Base-by-base conservation (phyloP, 2,888 invertebrate species). In the Pandemis cinnamomeana region DNA sequence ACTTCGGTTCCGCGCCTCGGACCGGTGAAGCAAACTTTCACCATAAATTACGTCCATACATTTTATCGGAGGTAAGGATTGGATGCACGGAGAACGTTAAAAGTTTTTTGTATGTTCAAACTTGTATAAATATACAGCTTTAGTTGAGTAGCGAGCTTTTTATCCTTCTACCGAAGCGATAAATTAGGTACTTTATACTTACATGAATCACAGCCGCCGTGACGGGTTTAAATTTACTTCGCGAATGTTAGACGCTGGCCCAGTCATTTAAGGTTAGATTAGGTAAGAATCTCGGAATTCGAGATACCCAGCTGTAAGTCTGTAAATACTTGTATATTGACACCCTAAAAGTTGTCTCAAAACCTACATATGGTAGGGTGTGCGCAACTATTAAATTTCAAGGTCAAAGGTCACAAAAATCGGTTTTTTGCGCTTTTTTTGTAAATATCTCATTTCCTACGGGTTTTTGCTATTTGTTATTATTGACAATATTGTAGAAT, bases 31-130 rank as follows among this genome's bases (percentile, higher is more conserved):
- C 64, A 8, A 71, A 72, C 71, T 72, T 67, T 7, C 51, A 11
- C 63, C 63, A 68, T 72, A 64, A 72, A 63, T 68, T 58, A 72
- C 68, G 41, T 15, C 72, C 63, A 63, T 69, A 68, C 11, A 64
- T 69, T 63, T 69, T 48, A 68, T 44, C 61, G 63, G 64, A 58
- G 58, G 58, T 15, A 63, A 66, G 61, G 61, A 51, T 71, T 61
- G 68, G 42, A 36, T 64, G 20, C 48, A 48, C 2, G 42, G 42
- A n/a, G 44, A 48, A 51, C n/a, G 41, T 10, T 20, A 11, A 15
- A 13, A 11, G 68, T 13, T 10, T 48, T 67, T 63, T 66, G 20
- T 15, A 58, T 44, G 66, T 67, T 71, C 66, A 20, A 71, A 60
- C 60, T 48, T 58, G 58, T 58, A 58, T 58, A 58, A 58, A 58